Evolutionary conservation across 53 echinoderm and acorn worm genomes (phyloP).

Genomic region (Henricia sp.): DNA sequence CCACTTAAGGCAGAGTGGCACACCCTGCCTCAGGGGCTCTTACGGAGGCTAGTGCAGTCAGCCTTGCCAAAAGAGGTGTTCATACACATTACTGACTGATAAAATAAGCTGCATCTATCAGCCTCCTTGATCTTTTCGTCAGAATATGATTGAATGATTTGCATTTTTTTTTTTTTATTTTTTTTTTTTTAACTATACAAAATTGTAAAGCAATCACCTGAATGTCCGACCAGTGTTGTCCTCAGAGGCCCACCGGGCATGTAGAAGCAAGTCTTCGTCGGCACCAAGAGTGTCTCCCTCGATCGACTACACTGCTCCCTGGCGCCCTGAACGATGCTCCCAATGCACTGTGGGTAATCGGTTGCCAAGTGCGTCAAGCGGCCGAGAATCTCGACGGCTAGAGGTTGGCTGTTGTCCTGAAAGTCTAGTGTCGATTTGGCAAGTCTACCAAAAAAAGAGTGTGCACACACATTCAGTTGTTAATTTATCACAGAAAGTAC

Average conservation of each 20-base stretch:
- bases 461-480: no score
- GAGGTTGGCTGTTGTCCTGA: constrained; percentile 66
- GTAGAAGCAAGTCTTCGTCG: constrained; percentile 85
- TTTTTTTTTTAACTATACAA: neutral
- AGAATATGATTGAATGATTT: no score
- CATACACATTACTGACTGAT: no score
- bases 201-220: no score
- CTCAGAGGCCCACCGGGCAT: constrained; percentile 91
- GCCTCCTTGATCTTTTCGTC: no score
- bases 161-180: no score
- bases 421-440: constrained; percentile 93
- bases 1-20: no score
- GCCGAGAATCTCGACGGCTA: constrained; percentile 86
- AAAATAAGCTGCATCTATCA: no score
- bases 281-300: constrained; percentile 59
- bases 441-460: constrained; percentile 63
- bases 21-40: no score
- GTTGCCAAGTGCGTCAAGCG: constrained; percentile 57
- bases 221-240: constrained; percentile 91
- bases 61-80: no score
- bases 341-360: constrained; percentile 55
- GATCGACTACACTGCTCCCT: constrained; percentile 58
- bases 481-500: no score
- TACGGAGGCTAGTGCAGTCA: no score
- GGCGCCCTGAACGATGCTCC: constrained; percentile 76